Conservation (phyloP, 2,797 vertebrate species). For the Lepidocolaptes lacrymiger region DNA sequence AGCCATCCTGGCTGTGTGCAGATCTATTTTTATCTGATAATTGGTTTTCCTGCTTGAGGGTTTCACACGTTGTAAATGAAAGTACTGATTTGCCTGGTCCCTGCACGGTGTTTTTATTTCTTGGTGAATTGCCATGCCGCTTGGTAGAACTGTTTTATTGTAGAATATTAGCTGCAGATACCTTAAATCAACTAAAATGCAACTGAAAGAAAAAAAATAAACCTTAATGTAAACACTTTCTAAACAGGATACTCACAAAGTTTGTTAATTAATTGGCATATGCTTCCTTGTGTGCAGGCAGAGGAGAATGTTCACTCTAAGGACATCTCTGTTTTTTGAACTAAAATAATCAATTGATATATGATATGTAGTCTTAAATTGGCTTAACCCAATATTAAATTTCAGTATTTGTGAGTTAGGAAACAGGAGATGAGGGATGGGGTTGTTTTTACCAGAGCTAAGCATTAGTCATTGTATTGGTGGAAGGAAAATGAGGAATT, state of each 20-base stretch:
- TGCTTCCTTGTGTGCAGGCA: neutral
- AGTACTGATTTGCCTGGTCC: constrained; percentile 15
- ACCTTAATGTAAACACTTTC: neutral
- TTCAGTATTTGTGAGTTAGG: neutral
- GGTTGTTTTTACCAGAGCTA: neutral
- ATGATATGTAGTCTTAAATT: neutral
- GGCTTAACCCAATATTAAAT: neutral
- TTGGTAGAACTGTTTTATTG: constrained; percentile 7
- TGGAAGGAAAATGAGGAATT: neutral
- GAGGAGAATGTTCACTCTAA: neutral
- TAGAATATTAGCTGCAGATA: neutral
- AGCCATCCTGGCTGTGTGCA: neutral
- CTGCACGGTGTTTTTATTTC: constrained; percentile 14
- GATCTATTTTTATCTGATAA: constrained; percentile 50
- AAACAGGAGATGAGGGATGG: neutral
- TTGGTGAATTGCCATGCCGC: neutral
- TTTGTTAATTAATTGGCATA: neutral
- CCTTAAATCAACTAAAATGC: neutral
- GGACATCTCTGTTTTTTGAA: neutral
- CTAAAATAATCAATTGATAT: neutral
- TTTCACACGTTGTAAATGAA: constrained; percentile 24
- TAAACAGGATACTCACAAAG: neutral
- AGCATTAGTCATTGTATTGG: neutral
- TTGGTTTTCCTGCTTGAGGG: constrained; percentile 48
- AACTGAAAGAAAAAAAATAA: neutral